phyloP scores from a whole-genome alignment of 2,113 vertebrate genomes.

The Platycercus adscitus region DNA sequence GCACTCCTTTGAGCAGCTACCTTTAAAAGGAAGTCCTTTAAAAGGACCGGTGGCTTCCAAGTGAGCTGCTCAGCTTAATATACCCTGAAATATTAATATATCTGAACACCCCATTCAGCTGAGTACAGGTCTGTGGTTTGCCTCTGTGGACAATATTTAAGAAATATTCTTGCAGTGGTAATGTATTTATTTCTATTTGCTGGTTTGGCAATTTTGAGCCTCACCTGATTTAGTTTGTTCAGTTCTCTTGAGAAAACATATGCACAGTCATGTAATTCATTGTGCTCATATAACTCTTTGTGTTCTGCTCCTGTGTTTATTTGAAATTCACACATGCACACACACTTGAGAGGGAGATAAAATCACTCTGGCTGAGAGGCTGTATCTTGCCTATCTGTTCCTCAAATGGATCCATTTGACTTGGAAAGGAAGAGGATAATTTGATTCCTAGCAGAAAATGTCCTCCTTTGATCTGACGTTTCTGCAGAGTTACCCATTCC shows the following conservation, averaged over 20 bases:
- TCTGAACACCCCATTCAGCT: not conserved
- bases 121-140: not conserved
- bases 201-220: not conserved
- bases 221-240: not conserved
- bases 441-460: slow-evolving; percentile 3
- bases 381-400: slow-evolving; percentile 28
- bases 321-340: slow-evolving; percentile 1
- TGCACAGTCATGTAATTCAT: fast-evolving
- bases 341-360: slow-evolving; percentile 16
- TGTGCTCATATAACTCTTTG: not conserved
- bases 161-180: not conserved
- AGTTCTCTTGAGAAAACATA: not conserved
- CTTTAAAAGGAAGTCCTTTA: not conserved
- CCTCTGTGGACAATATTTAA: not conserved
- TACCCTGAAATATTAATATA: not conserved
- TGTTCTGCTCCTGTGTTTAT: not conserved
- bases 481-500: not conserved
- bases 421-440: slow-evolving; percentile 52
- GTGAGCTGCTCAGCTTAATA: not conserved
- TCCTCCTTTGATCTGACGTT: slow-evolving; percentile 22
- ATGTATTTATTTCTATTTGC: not conserved
- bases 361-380: not conserved
- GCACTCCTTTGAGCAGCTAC: not conserved
- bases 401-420: slow-evolving; percentile 31
- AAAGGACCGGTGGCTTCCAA: not conserved